phyloP scores from a whole-genome alignment of 2,888 invertebrate species.

The Lymantria monacha region DNA sequence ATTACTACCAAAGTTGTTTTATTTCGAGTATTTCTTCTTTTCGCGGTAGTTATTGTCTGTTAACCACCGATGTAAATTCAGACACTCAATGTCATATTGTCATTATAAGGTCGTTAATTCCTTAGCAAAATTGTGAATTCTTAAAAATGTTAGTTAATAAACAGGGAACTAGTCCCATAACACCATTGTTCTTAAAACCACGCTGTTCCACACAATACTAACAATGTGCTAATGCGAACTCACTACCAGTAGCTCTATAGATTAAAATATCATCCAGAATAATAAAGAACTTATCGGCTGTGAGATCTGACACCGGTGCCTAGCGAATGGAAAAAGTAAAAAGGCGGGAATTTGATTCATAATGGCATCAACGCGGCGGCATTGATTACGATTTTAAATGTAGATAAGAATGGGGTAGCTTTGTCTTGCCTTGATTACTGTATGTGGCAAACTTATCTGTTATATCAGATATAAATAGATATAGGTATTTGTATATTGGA shows the following conservation, averaged over 20 bases:
- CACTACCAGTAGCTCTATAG: slow-evolving; percentile 59
- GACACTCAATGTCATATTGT: no score
- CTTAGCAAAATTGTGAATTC: no score
- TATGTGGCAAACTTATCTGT: background rate
- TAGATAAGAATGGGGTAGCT: slow-evolving; percentile 71
- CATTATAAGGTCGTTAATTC: no score
- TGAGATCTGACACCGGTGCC: slow-evolving; percentile 75
- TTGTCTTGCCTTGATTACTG: slow-evolving; percentile 68
- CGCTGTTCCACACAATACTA: slow-evolving; percentile 32
- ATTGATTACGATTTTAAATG: slow-evolving; percentile 73
- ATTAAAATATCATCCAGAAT: slow-evolving; percentile 80
- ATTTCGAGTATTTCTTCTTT: no score
- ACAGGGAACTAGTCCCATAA: no score
- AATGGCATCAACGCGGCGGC: slow-evolving; percentile 76
- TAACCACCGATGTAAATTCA: no score
- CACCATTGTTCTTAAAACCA: background rate
- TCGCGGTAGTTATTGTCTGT: no score
- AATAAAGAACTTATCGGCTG: slow-evolving; percentile 78
- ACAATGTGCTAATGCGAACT: slow-evolving; percentile 65
- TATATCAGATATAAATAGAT: background rate
- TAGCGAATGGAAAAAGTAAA: slow-evolving; percentile 60
- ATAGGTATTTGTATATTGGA: no score
- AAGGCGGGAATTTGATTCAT: slow-evolving; percentile 79
- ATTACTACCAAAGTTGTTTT: no score
- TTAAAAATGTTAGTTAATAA: no score